phyloP scores from a whole-genome alignment of 1,140 invertebrate genomes.

The Atta colombica region DNA sequence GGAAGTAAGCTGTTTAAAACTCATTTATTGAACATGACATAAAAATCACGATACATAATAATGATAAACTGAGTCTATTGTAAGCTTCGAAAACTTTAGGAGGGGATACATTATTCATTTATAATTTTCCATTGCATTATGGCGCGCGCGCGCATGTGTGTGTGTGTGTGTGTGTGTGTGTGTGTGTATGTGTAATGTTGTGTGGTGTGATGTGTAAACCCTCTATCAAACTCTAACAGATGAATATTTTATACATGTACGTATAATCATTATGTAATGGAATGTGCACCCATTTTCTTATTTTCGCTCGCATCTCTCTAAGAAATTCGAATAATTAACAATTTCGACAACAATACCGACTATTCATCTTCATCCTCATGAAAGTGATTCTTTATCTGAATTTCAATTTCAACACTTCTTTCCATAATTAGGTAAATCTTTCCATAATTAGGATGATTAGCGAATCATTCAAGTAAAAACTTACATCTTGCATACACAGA shows the following conservation, averaged over 20 bases:
- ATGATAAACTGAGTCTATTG: constrained; percentile 77
- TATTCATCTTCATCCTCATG: background rate
- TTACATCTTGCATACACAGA: background rate
- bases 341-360: constrained; percentile 25
- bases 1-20: constrained; percentile 72
- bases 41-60: constrained; percentile 84
- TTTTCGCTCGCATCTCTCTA: constrained; percentile 56
- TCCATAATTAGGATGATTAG: too few relatives aligned
- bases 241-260: constrained; percentile 73
- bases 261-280: constrained; percentile 76
- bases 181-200: background rate
- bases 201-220: constrained; percentile 43
- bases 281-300: constrained; percentile 77
- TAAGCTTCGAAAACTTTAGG: constrained; percentile 75
- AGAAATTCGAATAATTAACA: constrained; percentile 31
- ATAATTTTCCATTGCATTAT: constrained; percentile 72
- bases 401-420: background rate
- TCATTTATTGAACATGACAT: constrained; percentile 85
- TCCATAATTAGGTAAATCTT: background rate
- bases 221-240: constrained; percentile 81
- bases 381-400: constrained; percentile 11
- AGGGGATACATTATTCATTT: constrained; percentile 71
- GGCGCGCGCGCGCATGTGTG: background rate
- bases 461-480: background rate
- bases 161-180: background rate